A percentile compares a stretch with the other conserved stretches of the same genome.
Conservation (phyloP, 2,888 invertebrate species). For the Spodoptera littoralis region DNA sequence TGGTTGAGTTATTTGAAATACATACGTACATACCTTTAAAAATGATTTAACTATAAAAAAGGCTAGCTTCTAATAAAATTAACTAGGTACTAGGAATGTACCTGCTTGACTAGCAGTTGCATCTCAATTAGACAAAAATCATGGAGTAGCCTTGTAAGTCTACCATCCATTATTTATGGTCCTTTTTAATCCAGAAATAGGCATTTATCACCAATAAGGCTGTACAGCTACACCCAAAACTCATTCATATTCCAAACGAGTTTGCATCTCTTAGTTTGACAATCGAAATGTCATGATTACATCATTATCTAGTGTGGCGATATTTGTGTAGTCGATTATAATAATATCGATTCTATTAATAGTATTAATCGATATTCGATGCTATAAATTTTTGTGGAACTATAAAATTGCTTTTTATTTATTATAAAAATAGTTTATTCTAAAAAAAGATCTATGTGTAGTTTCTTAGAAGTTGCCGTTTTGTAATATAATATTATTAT, state of each 20-base stretch:
- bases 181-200: not conserved
- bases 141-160: constrained; percentile 2
- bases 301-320: constrained; percentile 5
- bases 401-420: not conserved
- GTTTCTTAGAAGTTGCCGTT: no score
- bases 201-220: constrained; percentile 5
- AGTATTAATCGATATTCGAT: not conserved
- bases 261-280: constrained; percentile 10
- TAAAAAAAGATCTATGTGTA: no score
- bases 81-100: no score
- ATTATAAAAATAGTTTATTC: no score
- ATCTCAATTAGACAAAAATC: no score
- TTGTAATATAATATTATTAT: no score
- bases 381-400: not conserved
- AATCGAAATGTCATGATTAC: constrained; percentile 13
- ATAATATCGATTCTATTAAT: not conserved
- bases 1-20: no score
- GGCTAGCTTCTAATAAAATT: no score
- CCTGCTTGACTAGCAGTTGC: no score
- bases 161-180: constrained; percentile 8
- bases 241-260: constrained; percentile 6
- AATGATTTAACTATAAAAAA: no score
- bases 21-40: no score
- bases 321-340: not conserved
- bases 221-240: constrained; percentile 3